A percentile compares a stretch with the other conserved stretches of the same genome.
Conservation (phyloP, 2,888 invertebrate genomes). For the Pasiphila rectangulata region DNA sequence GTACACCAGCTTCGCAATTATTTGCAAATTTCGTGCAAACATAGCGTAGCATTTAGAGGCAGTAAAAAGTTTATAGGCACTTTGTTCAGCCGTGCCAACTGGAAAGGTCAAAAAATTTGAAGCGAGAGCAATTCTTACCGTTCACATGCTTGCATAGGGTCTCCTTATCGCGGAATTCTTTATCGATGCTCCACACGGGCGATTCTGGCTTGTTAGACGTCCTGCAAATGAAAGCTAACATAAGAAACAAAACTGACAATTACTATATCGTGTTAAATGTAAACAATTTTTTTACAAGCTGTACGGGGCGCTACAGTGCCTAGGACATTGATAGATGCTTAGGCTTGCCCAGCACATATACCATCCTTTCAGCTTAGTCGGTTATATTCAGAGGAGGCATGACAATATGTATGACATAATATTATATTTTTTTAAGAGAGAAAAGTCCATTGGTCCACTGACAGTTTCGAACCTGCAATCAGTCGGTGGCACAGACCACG, state of each 20-base stretch:
- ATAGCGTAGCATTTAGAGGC: slow-evolving; percentile 31
- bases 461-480: too few relatives aligned
- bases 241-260: slow-evolving; percentile 11
- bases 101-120: slow-evolving; percentile 28
- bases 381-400: too few relatives aligned
- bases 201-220: slow-evolving; percentile 69
- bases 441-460: too few relatives aligned
- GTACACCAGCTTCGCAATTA: slow-evolving; percentile 33
- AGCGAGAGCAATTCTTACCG: slow-evolving; percentile 56
- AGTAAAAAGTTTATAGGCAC: slow-evolving; percentile 40
- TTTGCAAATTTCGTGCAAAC: slow-evolving; percentile 29
- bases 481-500: too few relatives aligned
- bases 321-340: too few relatives aligned
- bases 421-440: too few relatives aligned
- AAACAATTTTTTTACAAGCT: background rate
- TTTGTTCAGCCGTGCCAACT: slow-evolving; percentile 28
- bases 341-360: too few relatives aligned
- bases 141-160: slow-evolving; percentile 64
- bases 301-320: too few relatives aligned
- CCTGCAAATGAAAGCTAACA: slow-evolving; percentile 51
- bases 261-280: background rate
- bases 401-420: too few relatives aligned
- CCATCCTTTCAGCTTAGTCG: too few relatives aligned
- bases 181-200: slow-evolving; percentile 68
- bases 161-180: slow-evolving; percentile 66